Base-by-base conservation (phyloP, 1,140 invertebrate genomes). In the Halesus radiatus region DNA sequence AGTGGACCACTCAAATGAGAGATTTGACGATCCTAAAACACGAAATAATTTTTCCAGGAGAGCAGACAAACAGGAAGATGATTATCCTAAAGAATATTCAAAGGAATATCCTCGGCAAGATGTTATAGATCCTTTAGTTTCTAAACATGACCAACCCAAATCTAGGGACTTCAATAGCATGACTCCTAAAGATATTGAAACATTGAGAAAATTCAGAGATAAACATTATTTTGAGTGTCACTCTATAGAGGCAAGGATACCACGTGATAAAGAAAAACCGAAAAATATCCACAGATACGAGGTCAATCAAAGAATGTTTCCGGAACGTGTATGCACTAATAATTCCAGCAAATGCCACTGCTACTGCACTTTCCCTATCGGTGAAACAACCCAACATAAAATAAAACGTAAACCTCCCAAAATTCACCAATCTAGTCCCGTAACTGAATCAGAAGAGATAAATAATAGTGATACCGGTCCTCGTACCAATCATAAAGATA, bases 181-280 rank as follows among this genome's bases (percentile, higher is more conserved):
- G 16, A 70, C 79, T 13, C 50, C 76, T n/a, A 53, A 64, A 20
- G 83, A 83, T 16, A 74, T 78, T 13, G 72, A 72, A 22, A 72
- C 20, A 32, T n/a, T 72, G 58, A 88, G 87, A 80, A 82, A 87
- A 80, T 89, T 89, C 53, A 84, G 88, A 58, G 76, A 85, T 16
- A 85, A 86, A 5, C 87, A 89, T 52, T 89, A 86, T 76, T 89
- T 89, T 72, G 88, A 89, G 80, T 89, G 88, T 15, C 88, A 89
- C 81, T 88, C 87, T 1, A 82, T 85, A 26, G 29, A 29, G 5
- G 16, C 62, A n/a, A 66, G 62, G 26, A 66, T 26, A 66, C 10
- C 23, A 66, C 56, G 37, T 45, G 37, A 45, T 13, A 45, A 45
- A 45, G 37, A 45, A 3, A 60, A 60, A 20, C 18, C 22, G 18